Evolutionary conservation across 2,113 vertebrate species (phyloP).

Genomic region (Lophotis ruficrista): DNA sequence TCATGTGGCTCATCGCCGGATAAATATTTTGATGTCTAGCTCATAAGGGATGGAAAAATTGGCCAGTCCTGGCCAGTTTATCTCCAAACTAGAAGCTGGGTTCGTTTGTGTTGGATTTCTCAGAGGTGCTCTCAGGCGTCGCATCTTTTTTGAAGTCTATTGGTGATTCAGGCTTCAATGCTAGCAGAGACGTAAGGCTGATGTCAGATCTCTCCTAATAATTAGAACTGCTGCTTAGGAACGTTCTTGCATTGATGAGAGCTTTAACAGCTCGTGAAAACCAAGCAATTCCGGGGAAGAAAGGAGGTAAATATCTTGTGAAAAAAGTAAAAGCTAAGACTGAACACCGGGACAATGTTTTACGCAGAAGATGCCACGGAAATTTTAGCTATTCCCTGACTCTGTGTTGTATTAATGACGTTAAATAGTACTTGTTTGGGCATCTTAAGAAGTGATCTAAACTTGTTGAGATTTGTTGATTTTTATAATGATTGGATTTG

Average conservation of each 20-base stretch:
- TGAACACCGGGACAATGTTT: neutral
- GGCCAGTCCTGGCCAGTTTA: neutral
- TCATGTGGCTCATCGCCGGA: accelerated
- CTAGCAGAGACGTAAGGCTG: neutral
- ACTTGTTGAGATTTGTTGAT: conserved; percentile 27
- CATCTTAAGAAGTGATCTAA: neutral
- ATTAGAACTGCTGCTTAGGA: neutral
- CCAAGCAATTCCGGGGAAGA: neutral
- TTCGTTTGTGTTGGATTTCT: neutral
- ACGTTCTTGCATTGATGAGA: neutral
- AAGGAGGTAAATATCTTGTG: neutral
- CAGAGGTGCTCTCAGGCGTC: neutral
- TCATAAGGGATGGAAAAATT: neutral
- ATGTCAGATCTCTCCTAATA: neutral
- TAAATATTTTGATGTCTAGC: neutral
- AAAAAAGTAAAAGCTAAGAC: neutral
- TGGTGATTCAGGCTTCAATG: neutral
- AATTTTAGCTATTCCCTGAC: neutral
- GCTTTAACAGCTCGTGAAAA: neutral
- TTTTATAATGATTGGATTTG: conserved; percentile 36
- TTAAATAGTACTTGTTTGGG: neutral
- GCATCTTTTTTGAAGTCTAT: neutral
- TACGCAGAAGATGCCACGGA: neutral
- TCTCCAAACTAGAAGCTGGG: neutral
- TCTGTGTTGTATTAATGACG: neutral